Percentiles rank a stretch among this genome's conserved stretches.
phyloP scores from a whole-genome alignment of 2,888 invertebrate genomes.

The Gnatocerus cornutus region DNA sequence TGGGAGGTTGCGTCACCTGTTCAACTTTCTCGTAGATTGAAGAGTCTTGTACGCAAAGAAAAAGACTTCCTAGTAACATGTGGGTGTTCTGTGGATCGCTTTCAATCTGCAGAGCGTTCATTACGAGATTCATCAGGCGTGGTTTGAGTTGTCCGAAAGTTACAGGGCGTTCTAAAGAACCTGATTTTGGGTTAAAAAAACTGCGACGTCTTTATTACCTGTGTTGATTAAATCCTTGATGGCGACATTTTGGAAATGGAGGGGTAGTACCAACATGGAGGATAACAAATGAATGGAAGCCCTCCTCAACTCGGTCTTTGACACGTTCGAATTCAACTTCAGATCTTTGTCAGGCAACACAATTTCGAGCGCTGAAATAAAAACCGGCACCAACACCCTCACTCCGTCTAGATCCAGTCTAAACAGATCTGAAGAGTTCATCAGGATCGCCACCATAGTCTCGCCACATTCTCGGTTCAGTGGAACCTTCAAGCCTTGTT shows the following conservation, averaged over 20 bases:
- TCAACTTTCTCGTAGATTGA: constrained; percentile 84
- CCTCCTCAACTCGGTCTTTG: constrained; percentile 86
- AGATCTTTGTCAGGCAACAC: constrained; percentile 91
- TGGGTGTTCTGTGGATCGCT: constrained; percentile 90
- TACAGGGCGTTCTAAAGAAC: constrained; percentile 63
- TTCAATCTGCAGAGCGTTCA: constrained; percentile 89
- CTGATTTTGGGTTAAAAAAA: constrained; percentile 50
- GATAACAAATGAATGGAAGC: constrained; percentile 94
- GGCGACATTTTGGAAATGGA: constrained; percentile 88
- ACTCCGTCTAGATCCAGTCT: constrained; percentile 94
- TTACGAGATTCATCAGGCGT: constrained; percentile 84
- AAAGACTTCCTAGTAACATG: constrained; percentile 86
- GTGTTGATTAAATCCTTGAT: constrained; percentile 82
- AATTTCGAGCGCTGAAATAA: constrained; percentile 91
- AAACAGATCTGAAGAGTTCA: constrained; percentile 91
- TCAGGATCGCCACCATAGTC: constrained; percentile 89
- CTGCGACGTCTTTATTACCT: constrained; percentile 50
- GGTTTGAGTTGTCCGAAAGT: constrained; percentile 83
- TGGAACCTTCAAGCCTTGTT: constrained; percentile 81
- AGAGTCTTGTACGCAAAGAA: constrained; percentile 86
- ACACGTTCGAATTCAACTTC: constrained; percentile 82
- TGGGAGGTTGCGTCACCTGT: constrained; percentile 74
- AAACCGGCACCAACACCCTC: constrained; percentile 90
- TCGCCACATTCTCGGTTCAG: constrained; percentile 78
- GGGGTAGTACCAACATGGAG: constrained; percentile 92